These are phyloP conservation scores for Tricholauxania praeusta DNA, from an alignment of 2,888 invertebrate species.

Conservation along the genomic window DNA sequence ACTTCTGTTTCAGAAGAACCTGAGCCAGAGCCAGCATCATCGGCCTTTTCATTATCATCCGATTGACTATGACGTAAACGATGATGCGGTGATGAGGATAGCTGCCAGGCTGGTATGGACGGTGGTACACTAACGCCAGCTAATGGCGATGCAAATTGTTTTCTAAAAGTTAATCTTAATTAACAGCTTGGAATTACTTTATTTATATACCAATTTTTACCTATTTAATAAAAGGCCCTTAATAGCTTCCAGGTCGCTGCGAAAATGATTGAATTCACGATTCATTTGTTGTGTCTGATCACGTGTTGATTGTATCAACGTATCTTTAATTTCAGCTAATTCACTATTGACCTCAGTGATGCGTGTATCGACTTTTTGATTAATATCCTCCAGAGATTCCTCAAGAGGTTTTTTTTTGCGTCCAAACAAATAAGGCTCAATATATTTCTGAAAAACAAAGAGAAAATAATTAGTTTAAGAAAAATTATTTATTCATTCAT, in stretches of 20 bases:
- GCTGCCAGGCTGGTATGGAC: conserved; percentile 86
- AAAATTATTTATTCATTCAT: too few species aligned
- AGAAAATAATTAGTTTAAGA: conserved; percentile 16
- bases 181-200: neutral
- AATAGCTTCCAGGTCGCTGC: conserved; percentile 78
- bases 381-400: conserved; percentile 76
- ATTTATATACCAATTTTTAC: conserved; percentile 62
- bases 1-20: conserved; percentile 80
- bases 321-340: conserved; percentile 75
- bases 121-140: conserved; percentile 72
- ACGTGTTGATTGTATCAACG: conserved; percentile 71
- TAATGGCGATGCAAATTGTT: conserved; percentile 81
- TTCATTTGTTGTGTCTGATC: conserved; percentile 68
- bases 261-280: conserved; percentile 76
- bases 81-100: conserved; percentile 62
- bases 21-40: conserved; percentile 74
- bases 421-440: conserved; percentile 78
- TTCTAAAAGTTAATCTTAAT: conserved; percentile 68
- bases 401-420: conserved; percentile 75
- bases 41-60: conserved; percentile 69
- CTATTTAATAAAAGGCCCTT: conserved; percentile 80
- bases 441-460: conserved; percentile 70
- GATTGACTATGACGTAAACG: conserved; percentile 65
- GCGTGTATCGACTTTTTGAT: conserved; percentile 74
- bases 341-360: conserved; percentile 74